Conservation (phyloP, 2,797 vertebrate genomes). For the Ceryle rudis region DNA sequence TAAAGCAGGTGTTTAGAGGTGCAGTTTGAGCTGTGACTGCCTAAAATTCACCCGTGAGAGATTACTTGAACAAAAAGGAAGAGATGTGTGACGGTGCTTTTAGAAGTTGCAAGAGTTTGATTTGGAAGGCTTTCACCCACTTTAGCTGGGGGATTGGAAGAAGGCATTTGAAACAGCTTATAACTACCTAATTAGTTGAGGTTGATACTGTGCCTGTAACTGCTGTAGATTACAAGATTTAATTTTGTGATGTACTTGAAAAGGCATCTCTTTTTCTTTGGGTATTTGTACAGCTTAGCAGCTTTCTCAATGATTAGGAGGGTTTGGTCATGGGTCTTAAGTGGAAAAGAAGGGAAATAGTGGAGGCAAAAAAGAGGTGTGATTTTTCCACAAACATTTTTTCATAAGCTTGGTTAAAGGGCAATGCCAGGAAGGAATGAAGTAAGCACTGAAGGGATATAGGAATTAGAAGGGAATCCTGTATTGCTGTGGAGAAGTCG, state of each 20-base stretch:
- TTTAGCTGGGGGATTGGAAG: not conserved
- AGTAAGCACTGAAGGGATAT: not conserved
- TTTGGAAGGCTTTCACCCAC: not conserved
- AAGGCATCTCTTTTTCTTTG: not conserved
- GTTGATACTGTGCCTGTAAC: not conserved
- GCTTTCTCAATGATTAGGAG: not conserved
- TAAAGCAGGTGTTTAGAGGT: not conserved
- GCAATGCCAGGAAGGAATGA: not conserved
- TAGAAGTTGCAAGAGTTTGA: not conserved
- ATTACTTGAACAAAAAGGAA: not conserved
- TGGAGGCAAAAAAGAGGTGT: not conserved
- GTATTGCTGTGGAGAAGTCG: not conserved
- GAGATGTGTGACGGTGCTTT: not conserved
- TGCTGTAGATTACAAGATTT: not conserved
- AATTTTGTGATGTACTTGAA: not conserved
- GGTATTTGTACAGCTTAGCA: not conserved
- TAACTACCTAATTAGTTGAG: not conserved
- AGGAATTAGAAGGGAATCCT: not conserved
- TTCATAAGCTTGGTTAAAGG: not conserved
- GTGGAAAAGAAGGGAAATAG: not conserved
- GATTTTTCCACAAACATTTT: not conserved
- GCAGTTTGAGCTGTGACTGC: not conserved
- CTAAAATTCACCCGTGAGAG: not conserved
- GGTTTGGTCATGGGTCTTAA: not conserved
- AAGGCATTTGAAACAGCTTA: not conserved